Evolutionary conservation across 2,888 invertebrate genomes (phyloP).

Genomic region (Gastracanthus pulcherrimus): DNA sequence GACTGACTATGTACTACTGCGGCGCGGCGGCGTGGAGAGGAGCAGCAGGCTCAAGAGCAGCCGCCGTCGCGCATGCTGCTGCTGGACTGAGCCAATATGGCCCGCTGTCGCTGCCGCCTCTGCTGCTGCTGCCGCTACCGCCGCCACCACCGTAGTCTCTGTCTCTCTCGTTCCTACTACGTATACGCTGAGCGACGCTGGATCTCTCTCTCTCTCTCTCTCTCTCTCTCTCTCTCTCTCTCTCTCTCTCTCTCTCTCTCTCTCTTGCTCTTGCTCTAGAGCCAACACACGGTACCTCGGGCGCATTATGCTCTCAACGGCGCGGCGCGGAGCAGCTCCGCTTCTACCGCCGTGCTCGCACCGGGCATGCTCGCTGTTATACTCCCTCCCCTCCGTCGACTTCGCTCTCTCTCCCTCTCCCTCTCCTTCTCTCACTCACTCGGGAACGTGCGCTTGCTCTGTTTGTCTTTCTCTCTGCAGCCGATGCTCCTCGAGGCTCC

Average conservation of each 20-base stretch:
- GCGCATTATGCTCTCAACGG: not conserved
- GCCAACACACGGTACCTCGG: constrained; percentile 17
- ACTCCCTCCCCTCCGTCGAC: not conserved
- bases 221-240: not conserved
- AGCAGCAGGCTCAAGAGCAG: not conserved
- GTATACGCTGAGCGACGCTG: constrained; percentile 64
- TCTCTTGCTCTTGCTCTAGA: too few species aligned
- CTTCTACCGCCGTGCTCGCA: too few species aligned
- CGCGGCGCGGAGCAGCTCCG: too few species aligned
- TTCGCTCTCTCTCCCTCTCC: too few species aligned
- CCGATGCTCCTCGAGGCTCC: too few species aligned
- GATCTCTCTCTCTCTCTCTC: too few species aligned
- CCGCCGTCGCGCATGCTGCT: constrained; percentile 65
- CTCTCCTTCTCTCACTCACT: too few species aligned
- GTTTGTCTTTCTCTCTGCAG: too few species aligned
- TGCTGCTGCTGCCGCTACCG: too few species aligned
- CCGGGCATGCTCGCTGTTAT: not conserved
- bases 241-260: not conserved
- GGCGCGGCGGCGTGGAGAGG: not conserved
- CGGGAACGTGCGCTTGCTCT: too few species aligned
- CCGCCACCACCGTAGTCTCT: too few species aligned
- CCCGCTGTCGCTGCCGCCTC: constrained; percentile 55
- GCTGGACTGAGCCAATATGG: constrained; percentile 70
- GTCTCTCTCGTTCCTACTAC: constrained; percentile 61
- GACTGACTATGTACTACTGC: too few species aligned